A percentile compares a stretch with the other conserved stretches of the same genome.
These are phyloP conservation scores for Coryphaenoides rupestris DNA, from an alignment of 2,113 vertebrate genomes.

Conservation along the genomic window DNA sequence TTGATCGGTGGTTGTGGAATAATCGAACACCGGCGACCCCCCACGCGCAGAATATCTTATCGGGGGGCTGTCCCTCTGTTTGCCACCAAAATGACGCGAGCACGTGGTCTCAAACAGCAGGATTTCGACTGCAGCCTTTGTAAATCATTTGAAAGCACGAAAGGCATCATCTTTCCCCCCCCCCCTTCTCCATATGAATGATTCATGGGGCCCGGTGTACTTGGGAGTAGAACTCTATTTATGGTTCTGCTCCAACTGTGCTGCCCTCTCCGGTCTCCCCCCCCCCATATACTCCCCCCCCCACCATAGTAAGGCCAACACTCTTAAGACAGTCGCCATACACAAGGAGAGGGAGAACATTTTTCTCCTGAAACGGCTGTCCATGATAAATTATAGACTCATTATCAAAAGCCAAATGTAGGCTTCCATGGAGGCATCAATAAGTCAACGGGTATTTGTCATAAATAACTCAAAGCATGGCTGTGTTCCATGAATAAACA, in stretches of 20 bases:
- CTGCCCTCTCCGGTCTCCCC: slow-evolving; percentile 20
- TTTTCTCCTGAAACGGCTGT: slow-evolving; percentile 27
- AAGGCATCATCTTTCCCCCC: slow-evolving; percentile 9
- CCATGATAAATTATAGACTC: slow-evolving; percentile 42
- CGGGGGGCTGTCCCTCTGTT: too few species aligned
- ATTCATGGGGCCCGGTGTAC: slow-evolving; percentile 43
- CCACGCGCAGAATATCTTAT: too few species aligned
- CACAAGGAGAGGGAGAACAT: slow-evolving; percentile 25
- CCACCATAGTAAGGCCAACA: slow-evolving; percentile 20
- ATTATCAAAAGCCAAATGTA: slow-evolving; percentile 39
- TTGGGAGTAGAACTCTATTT: slow-evolving; percentile 47
- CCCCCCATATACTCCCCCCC: too few species aligned
- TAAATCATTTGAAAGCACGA: slow-evolving; percentile 28
- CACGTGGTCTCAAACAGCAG: background rate
- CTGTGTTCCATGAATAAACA: slow-evolving; percentile 56
- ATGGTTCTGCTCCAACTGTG: slow-evolving; percentile 27
- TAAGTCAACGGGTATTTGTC: slow-evolving; percentile 36
- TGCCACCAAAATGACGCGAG: background rate
- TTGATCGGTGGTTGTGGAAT: too few species aligned
- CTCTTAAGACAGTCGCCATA: background rate
- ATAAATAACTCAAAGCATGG: slow-evolving; percentile 55
- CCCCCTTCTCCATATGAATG: slow-evolving; percentile 34
- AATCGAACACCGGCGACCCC: too few species aligned
- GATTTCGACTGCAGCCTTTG: background rate
- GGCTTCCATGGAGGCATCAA: slow-evolving; percentile 33